Base-by-base conservation (phyloP, 2,797 vertebrate genomes). In the Toxotes lorentzi region DNA sequence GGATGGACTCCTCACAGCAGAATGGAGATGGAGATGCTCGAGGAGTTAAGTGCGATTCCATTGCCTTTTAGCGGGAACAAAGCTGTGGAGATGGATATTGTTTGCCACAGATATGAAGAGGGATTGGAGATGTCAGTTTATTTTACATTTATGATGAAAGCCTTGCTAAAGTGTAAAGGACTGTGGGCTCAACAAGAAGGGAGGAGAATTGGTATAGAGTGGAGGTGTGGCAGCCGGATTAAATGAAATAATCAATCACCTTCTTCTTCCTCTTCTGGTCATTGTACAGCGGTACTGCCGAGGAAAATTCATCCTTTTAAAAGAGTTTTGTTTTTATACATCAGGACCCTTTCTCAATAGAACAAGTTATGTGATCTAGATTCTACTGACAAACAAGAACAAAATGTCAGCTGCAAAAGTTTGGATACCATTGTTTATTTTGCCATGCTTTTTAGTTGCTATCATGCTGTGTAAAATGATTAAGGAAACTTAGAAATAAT, bases 1-100 rank as follows among this genome's bases (percentile, higher is more conserved):
- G 89, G 93, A 94, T 93, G 90, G 88, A 94, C 87, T 91, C 86
- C 87, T 93, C 90, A 91, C 88, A 92, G 88, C 80, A 90, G 85
- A 91, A 82, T 85, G 90, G 88, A 92, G 86, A 91, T 73, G 79
- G 85, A 90, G 87, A 86, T 83, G 84, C 87, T 79, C 23, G 76
- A 87, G 84, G 85, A 92, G 76, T 90, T 91, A 78, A 83, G 79
- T 70, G 86, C 51, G 75, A 78, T 83, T 83, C 70, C 73, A 85
- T 87, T 84, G 85, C 73, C 86, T 73, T 76, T 90, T 88, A 88
- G 43, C 48, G 54, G 61, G 84, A 87, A 88, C 85, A 90, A 91
- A 91, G 84, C 88, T 86, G 77, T 59, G 53, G 66, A 79, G 82
- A 86, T 69, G 77, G 84, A 91, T 90, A 89, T 87, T 75, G 86